Conservation (phyloP, 2,113 vertebrate genomes). For the Eurypyga helias region DNA sequence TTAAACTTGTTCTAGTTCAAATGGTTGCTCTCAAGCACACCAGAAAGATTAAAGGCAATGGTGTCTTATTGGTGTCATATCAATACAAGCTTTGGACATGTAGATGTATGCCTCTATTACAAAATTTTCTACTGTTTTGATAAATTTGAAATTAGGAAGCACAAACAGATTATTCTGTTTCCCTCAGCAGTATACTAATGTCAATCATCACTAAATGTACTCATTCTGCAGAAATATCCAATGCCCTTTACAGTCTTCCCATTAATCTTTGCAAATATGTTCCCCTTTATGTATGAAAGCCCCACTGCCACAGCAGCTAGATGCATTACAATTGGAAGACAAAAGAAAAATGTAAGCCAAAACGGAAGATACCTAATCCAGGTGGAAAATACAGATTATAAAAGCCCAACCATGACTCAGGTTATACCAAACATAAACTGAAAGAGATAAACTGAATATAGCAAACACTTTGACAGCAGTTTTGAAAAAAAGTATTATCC, state of each 20-base stretch:
- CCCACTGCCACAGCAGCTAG: background rate
- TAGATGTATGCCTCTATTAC: background rate
- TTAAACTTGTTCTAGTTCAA: background rate
- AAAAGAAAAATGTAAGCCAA: background rate
- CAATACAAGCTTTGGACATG: background rate
- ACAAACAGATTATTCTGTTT: background rate
- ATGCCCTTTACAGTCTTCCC: background rate
- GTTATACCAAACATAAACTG: fast-evolving
- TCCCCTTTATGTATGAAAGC: background rate
- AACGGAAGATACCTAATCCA: background rate
- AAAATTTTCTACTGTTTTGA: background rate
- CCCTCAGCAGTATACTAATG: background rate
- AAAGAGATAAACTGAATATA: background rate
- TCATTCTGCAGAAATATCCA: background rate
- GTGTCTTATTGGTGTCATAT: background rate
- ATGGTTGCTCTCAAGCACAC: background rate
- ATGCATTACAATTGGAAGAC: background rate
- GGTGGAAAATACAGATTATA: background rate
- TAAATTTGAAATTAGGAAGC: background rate
- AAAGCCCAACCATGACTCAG: background rate
- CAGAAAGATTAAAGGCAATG: background rate
- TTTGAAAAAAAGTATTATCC: background rate
- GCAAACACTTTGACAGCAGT: background rate
- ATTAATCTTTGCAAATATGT: background rate
- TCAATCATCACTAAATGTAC: background rate